Evolutionary conservation across 2,888 invertebrate species (phyloP).

Genomic region (Lingula anatina): DNA sequence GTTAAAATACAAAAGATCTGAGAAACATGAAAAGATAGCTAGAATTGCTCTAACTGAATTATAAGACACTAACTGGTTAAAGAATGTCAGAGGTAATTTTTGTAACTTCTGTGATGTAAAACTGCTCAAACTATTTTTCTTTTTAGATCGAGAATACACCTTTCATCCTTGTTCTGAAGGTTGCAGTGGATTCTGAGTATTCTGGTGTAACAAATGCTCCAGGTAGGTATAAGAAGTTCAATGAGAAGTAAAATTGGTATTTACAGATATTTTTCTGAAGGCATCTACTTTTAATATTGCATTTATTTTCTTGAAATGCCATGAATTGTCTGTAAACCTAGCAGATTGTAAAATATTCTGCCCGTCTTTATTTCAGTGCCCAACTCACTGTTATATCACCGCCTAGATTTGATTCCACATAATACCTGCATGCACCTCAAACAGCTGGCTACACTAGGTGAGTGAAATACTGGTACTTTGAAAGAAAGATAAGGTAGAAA

Average conservation of each 20-base stretch:
- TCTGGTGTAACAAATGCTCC: slow-evolving; percentile 20
- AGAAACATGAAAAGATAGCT: no score
- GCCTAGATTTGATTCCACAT: slow-evolving; percentile 53
- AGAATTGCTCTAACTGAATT: no score
- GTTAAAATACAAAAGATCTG: no score
- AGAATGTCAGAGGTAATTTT: not conserved
- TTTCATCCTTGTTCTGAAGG: slow-evolving; percentile 39
- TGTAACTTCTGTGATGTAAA: not conserved
- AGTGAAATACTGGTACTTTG: slow-evolving; percentile 2
- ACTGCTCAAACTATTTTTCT: slow-evolving; percentile 1
- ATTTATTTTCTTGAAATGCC: no score
- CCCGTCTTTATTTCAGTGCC: slow-evolving; percentile 22
- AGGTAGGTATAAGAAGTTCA: slow-evolving; percentile 24
- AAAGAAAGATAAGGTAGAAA: not conserved
- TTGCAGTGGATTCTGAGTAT: no score
- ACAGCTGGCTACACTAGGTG: slow-evolving; percentile 72
- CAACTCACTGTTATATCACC: slow-evolving; percentile 53
- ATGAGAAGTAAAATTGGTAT: slow-evolving; percentile 10
- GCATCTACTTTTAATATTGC: no score
- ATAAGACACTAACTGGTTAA: no score
- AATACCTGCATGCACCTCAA: slow-evolving; percentile 72
- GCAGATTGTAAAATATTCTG: no score
- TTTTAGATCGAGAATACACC: slow-evolving; percentile 35
- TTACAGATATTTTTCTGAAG: not conserved
- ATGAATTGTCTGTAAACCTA: no score